Base-by-base conservation (phyloP, 2,797 vertebrate genomes). In the Streptopelia turtur region DNA sequence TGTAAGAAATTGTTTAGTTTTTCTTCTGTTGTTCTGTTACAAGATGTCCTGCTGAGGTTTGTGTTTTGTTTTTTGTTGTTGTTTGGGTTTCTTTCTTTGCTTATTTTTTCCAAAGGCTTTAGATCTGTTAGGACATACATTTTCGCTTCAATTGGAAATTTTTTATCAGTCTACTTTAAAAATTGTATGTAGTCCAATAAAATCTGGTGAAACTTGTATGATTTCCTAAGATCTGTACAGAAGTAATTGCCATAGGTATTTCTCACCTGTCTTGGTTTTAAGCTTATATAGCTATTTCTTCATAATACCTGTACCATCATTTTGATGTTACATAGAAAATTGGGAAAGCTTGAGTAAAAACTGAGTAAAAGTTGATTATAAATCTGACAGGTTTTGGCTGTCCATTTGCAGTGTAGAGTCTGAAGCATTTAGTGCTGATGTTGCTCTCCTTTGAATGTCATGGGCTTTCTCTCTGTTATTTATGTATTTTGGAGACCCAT, bases 261-360 rank as follows among this genome's bases (percentile, higher is more conserved):
- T 87, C 55, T 71, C 35, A 37, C 7, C 18, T 87, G 5, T 68
- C 55, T 23, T 41, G 24, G 24, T 87, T 9, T 33, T 71, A 55
- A 53, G 17, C 27, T 52, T 72, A 13, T 55, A 6, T 61, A 63
- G 41, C 28, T 50, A 12, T 31, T 86, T 16, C 28, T 89, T 69
- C 2, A 0, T 66, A 33, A 41, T 6, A 68, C 28, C 33, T 65
- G 3, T 68, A 31, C 1, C 0, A 14, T 52, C 14, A 49, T 56
- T 90, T 53, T 60, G 31, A 5, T 64, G 11, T 70, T 64, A 43
- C 2, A 4, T 56, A 50, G 22, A 59, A 55, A 61, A 35, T 0
- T 31, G 4, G 14, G 60, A 33, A 75, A 52, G 7, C 39, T n/a
- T 76, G 39, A 49, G 22, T 78, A 16, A 70, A 84, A 83, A 22